These are phyloP conservation scores for Diaprepes abbreviatus DNA, from an alignment of 2,888 invertebrate genomes.

Conservation along the genomic window DNA sequence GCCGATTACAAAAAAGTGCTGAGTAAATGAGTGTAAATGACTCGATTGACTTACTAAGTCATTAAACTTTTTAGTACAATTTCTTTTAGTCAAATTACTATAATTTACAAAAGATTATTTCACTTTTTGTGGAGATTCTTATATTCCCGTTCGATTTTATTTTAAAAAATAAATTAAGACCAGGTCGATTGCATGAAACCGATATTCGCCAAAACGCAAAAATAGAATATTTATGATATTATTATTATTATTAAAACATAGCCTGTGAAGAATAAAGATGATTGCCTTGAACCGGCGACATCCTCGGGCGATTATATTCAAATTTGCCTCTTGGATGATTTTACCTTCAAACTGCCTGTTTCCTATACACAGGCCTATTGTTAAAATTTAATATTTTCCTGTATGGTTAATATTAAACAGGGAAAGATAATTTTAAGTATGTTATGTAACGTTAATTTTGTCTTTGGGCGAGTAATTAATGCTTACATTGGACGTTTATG, in stretches of 20 bases:
- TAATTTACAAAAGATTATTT: no score
- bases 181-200: no score
- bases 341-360: slow-evolving; percentile 16
- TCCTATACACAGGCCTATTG: not conserved
- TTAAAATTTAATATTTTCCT: not conserved
- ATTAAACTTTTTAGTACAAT: no score
- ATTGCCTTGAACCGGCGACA: slow-evolving; percentile 5
- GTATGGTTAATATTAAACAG: not conserved
- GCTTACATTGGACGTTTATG: not conserved
- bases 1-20: no score
- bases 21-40: no score
- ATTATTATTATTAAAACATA: not conserved
- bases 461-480: not conserved
- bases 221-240: not conserved
- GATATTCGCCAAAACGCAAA: not conserved
- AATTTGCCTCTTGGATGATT: slow-evolving; percentile 3
- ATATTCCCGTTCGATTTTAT: no score
- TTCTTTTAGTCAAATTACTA: no score
- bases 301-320: slow-evolving; percentile 5
- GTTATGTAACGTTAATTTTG: not conserved
- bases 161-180: no score
- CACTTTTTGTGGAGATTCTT: no score
- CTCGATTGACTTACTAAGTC: no score
- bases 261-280: not conserved
- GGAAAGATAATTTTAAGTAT: not conserved